A percentile compares a stretch with the other conserved stretches of the same genome.
Evolutionary conservation across 1,140 invertebrate genomes (phyloP).

Genomic region (Scylla paramamosain): DNA sequence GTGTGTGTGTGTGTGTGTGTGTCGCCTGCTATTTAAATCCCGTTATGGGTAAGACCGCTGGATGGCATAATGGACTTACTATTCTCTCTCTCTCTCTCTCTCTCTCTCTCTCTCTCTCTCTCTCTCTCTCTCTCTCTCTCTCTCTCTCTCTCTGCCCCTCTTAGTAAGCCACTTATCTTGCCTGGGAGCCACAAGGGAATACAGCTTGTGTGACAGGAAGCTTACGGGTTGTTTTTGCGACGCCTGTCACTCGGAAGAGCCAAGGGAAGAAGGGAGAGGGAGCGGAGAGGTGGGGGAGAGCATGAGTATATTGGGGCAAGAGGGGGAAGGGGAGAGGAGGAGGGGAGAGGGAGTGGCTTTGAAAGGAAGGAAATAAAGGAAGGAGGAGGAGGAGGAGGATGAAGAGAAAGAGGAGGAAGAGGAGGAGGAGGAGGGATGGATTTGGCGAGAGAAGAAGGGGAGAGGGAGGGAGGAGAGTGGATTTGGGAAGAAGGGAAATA

Average conservation of each 20-base stretch:
- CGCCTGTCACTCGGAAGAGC: not conserved
- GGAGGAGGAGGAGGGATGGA: not conserved
- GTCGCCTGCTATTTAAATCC: no score
- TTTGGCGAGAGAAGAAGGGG: not conserved
- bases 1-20: no score
- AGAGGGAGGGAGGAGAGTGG: not conserved
- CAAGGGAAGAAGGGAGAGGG: not conserved
- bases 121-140: no score
- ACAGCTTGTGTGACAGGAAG: no score
- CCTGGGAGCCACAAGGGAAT: no score
- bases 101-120: no score
- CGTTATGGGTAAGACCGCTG: no score
- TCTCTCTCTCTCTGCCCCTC: no score
- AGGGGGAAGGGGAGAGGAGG: not conserved
- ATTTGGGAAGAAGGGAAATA: not conserved
- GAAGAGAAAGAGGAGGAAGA: not conserved
- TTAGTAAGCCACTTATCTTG: no score
- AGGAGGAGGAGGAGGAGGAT: not conserved
- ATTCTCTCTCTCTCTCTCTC: no score
- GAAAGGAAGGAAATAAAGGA: not conserved
- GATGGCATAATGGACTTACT: no score
- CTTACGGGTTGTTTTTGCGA: no score
- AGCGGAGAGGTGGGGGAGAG: not conserved
- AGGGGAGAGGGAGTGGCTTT: not conserved
- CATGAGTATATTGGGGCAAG: not conserved